These are phyloP conservation scores for Micropoecilia bifurca DNA, from an alignment of 2,797 vertebrate species.

Conservation along the genomic window DNA sequence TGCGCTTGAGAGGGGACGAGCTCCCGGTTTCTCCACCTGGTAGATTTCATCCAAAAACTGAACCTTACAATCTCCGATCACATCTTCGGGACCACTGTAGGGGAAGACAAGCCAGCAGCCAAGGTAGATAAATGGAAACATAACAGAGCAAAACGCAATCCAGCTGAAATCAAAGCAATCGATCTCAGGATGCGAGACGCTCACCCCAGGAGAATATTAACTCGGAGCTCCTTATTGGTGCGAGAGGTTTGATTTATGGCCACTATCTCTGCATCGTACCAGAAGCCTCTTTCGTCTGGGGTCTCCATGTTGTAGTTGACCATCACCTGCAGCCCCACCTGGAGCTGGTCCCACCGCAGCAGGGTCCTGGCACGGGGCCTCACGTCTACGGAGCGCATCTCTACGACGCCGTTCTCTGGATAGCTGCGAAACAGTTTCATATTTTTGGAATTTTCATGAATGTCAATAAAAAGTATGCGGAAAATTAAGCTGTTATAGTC, in stretches of 20 bases:
- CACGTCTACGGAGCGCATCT: constrained; percentile 85
- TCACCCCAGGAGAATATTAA: constrained; percentile 95
- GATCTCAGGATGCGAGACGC: constrained; percentile 22
- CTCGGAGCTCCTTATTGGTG: constrained; percentile 95
- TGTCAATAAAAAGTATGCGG: no score
- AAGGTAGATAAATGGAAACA: constrained; percentile 5
- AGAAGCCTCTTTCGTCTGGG: constrained; percentile 96
- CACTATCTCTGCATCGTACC: constrained; percentile 96
- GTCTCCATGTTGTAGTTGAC: constrained; percentile 98
- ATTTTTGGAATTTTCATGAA: no score
- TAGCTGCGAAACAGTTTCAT: constrained; percentile 78
- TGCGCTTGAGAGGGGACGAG: constrained; percentile 86
- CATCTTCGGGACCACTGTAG: constrained; percentile 89
- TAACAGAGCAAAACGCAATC: neutral
- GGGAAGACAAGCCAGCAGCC: constrained; percentile 16
- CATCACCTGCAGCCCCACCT: constrained; percentile 92
- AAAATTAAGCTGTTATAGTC: no score
- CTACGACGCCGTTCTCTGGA: constrained; percentile 92
- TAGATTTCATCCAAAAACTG: constrained; percentile 96
- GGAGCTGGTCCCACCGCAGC: constrained; percentile 91
- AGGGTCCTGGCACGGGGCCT: constrained; percentile 91
- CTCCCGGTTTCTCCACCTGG: constrained; percentile 93
- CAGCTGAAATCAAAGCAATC: neutral
- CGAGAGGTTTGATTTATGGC: constrained; percentile 90
- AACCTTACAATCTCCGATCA: constrained; percentile 93